Evolutionary conservation across 1,140 invertebrate genomes (phyloP).

Genomic region (Tetraneura akinire): DNA sequence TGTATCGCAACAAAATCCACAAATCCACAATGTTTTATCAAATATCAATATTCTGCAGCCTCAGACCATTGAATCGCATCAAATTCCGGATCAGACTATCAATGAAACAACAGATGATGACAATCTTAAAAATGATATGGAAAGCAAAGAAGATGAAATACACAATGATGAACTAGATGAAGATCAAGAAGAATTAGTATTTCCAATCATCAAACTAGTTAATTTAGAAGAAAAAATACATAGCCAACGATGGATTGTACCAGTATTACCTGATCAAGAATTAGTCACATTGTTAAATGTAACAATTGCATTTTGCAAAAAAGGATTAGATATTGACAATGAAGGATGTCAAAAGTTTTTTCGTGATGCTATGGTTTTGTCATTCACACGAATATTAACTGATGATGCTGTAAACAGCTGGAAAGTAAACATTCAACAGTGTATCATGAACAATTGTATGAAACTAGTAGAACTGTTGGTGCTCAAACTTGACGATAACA

Average conservation of each 20-base stretch:
- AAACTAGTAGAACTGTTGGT: conserved; percentile 90
- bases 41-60: conserved; percentile 38
- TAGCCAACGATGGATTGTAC: conserved; percentile 93
- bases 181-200: conserved; percentile 60
- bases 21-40: conserved; percentile 36
- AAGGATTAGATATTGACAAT: conserved; percentile 84
- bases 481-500: conserved; percentile 86
- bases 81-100: neutral
- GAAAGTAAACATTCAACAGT: conserved; percentile 96
- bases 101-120: neutral
- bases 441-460: conserved; percentile 90
- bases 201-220: conserved; percentile 83
- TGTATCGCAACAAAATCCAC: conserved; percentile 50
- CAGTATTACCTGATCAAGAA: conserved; percentile 93
- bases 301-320: conserved; percentile 78
- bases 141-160: conserved; percentile 27
- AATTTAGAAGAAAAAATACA: conserved; percentile 94
- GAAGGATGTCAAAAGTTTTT: conserved; percentile 93
- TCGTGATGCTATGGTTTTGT: conserved; percentile 89
- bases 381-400: conserved; percentile 96
- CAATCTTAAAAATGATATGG: neutral
- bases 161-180: conserved; percentile 32
- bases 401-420: conserved; percentile 97
- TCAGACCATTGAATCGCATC: conserved; percentile 2
- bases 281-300: conserved; percentile 88